These are phyloP conservation scores for Phasia obesa DNA, from an alignment of 2,888 invertebrate genomes.

Conservation along the genomic window DNA sequence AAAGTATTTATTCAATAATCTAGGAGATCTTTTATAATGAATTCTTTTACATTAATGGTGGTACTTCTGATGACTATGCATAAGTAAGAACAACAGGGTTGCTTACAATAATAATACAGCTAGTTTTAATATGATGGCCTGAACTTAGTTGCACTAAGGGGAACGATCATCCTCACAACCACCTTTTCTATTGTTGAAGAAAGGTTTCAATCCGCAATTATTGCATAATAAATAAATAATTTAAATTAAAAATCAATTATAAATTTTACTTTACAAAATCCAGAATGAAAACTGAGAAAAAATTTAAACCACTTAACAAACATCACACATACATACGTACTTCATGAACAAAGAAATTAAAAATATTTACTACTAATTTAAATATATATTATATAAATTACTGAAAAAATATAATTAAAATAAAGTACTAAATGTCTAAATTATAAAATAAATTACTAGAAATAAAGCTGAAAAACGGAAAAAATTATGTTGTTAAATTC, in stretches of 20 bases:
- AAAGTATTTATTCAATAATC: no score
- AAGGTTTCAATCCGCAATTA: conserved; percentile 17
- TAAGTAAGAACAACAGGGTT: no score
- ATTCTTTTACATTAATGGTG: no score
- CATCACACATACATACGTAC: background rate
- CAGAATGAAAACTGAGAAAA: background rate
- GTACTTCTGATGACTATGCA: no score
- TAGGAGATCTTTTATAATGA: no score
- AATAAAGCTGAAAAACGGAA: background rate
- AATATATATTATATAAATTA: background rate
- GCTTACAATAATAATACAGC: no score
- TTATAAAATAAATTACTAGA: conserved; percentile 40
- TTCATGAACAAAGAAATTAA: no score
- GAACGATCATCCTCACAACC: no score
- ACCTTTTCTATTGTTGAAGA: conserved; percentile 6
- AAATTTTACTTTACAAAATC: conserved; percentile 16
- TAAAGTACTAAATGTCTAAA: conserved; percentile 63
- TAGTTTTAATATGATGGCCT: no score
- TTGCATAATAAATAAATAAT: background rate
- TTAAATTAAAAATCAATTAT: conserved; percentile 25
- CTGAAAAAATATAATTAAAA: conserved; percentile 18
- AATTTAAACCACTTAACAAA: conserved; percentile 7
- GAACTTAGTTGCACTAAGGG: no score
- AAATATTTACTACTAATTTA: no score
- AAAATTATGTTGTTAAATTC: conserved; percentile 33